Percentiles rank a stretch among this genome's conserved stretches.
Evolutionary conservation across 2,797 vertebrate species (phyloP).

Genomic region (Champsocephalus esox): DNA sequence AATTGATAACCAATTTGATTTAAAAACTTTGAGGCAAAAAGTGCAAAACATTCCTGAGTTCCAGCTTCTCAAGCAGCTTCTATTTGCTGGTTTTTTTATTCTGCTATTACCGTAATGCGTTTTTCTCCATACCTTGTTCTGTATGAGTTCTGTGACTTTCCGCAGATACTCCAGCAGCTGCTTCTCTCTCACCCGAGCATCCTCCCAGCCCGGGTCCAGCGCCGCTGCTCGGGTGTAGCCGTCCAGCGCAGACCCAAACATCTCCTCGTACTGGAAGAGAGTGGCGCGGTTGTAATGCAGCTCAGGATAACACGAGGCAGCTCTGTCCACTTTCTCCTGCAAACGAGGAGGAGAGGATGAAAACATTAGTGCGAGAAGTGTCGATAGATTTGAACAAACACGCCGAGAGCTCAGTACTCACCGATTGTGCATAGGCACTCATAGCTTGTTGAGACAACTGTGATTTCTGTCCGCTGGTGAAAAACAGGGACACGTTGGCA

Average conservation of each 20-base stretch:
- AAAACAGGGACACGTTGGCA: conserved; percentile 92
- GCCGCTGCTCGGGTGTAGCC: conserved; percentile 88
- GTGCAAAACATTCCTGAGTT: not conserved
- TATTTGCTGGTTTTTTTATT: not conserved
- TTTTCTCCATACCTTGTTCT: conserved; percentile 84
- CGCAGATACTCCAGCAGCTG: conserved; percentile 89
- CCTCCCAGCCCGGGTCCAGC: conserved; percentile 89
- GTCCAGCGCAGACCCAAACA: conserved; percentile 87
- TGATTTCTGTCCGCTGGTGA: conserved; percentile 91
- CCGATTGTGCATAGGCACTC: conserved; percentile 91
- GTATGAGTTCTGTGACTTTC: conserved; percentile 85
- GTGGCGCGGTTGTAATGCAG: conserved; percentile 91
- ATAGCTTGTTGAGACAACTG: conserved; percentile 93
- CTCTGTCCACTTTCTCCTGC: conserved; percentile 90
- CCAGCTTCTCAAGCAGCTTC: not conserved
- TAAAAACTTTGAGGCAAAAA: not conserved
- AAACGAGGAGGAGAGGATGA: not conserved
- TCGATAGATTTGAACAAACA: not conserved
- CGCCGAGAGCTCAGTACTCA: conserved; percentile 76
- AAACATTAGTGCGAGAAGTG: not conserved
- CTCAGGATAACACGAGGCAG: conserved; percentile 89
- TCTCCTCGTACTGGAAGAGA: conserved; percentile 93
- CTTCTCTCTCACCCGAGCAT: conserved; percentile 86
- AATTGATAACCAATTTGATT: not conserved
- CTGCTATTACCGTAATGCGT: not conserved